Conservation (phyloP, 1,140 invertebrate genomes). For the Rhopalosiphum padi region DNA sequence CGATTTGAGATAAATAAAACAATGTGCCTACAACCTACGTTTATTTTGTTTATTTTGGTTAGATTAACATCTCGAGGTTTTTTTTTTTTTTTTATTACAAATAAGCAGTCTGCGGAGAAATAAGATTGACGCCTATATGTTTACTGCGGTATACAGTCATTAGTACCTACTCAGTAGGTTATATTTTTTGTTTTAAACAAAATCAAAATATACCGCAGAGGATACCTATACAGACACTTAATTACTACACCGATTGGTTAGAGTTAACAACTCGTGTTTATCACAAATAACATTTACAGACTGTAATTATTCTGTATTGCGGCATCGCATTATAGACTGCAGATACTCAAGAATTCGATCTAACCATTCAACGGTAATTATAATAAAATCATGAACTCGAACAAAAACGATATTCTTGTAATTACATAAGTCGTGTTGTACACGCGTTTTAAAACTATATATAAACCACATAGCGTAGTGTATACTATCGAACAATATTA, state of each 20-base stretch:
- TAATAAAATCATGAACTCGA: no score
- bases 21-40: not conserved
- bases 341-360: no score
- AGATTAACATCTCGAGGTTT: constrained; percentile 12
- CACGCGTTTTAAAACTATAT: no score
- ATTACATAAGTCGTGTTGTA: no score
- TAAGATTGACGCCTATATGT: not conserved
- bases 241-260: not conserved
- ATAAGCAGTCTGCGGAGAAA: not conserved
- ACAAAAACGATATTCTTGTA: no score
- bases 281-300: not conserved
- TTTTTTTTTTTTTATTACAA: not conserved
- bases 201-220: not conserved
- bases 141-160: not conserved
- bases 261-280: not conserved
- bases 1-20: not conserved
- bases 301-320: not conserved
- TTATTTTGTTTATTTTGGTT: not conserved
- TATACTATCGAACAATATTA: no score
- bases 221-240: not conserved
- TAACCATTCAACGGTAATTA: no score
- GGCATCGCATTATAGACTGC: not conserved
- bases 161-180: not conserved
- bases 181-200: not conserved
- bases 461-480: no score